Conservation (phyloP, 2,888 invertebrate species). For the Scaptomyza reducta region DNA sequence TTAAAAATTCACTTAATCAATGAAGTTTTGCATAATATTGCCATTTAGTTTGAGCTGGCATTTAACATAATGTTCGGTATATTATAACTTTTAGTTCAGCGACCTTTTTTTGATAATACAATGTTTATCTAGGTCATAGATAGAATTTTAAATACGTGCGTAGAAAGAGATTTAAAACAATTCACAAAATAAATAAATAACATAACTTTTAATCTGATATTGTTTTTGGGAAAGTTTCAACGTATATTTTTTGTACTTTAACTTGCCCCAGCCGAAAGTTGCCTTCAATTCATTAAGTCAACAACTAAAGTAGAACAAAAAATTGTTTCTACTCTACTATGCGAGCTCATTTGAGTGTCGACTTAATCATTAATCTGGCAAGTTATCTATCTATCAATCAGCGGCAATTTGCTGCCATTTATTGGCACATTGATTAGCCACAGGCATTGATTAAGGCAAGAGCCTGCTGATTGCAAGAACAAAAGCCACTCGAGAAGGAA, state of each 20-base stretch:
- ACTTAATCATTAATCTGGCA: constrained; percentile 34
- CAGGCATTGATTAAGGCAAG: constrained; percentile 48
- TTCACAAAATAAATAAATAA: background rate
- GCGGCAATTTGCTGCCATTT: constrained; percentile 52
- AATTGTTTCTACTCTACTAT: background rate
- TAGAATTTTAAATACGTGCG: background rate
- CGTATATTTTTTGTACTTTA: background rate
- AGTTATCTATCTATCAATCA: constrained; percentile 43
- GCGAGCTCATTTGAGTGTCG: constrained; percentile 8
- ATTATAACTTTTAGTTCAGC: background rate
- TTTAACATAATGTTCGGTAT: background rate
- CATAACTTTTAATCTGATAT: background rate
- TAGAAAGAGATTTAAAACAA: background rate
- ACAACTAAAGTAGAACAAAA: background rate
- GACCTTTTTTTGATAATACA: background rate
- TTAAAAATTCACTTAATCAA: background rate
- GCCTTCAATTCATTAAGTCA: background rate
- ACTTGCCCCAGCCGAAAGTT: background rate
- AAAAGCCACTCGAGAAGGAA: constrained; percentile 28
- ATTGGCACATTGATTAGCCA: constrained; percentile 56
- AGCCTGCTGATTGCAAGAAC: constrained; percentile 34
- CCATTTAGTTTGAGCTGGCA: background rate
- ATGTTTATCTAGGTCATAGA: background rate
- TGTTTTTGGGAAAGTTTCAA: background rate
- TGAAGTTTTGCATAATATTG: background rate